These are phyloP conservation scores for Psilopsiagon aurifrons DNA, from an alignment of 2,113 vertebrate species.

Conservation along the genomic window DNA sequence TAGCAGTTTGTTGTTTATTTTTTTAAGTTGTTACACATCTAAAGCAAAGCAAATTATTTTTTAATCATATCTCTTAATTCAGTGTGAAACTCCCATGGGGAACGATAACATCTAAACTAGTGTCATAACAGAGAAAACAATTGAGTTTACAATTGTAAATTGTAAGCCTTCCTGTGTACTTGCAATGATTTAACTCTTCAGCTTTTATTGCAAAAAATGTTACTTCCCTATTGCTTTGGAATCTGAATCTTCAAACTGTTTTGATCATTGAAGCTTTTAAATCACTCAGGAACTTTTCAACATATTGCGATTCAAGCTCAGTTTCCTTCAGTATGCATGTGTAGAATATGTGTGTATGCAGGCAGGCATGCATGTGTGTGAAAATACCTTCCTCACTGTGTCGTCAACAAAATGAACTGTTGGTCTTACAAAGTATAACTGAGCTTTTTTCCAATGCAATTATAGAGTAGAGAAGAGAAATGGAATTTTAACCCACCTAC, in stretches of 20 bases:
- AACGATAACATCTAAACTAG: neutral
- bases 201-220: neutral
- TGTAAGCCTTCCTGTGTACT: neutral
- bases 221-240: neutral
- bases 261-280: neutral
- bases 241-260: neutral
- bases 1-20: neutral
- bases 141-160: neutral
- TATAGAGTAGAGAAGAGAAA: neutral
- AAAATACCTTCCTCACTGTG: neutral
- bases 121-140: neutral
- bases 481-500: neutral
- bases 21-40: neutral
- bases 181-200: neutral
- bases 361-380: fast-evolving
- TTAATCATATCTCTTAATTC: neutral
- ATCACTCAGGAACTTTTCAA: neutral
- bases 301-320: neutral
- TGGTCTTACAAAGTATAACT: neutral
- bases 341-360: neutral
- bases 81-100: neutral
- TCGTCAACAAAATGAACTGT: neutral
- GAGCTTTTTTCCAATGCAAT: neutral
- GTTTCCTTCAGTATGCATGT: neutral
- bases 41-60: neutral